Evolutionary conservation across 2,113 vertebrate genomes (phyloP).

Genomic region (Oncorhynchus tshawytscha): DNA sequence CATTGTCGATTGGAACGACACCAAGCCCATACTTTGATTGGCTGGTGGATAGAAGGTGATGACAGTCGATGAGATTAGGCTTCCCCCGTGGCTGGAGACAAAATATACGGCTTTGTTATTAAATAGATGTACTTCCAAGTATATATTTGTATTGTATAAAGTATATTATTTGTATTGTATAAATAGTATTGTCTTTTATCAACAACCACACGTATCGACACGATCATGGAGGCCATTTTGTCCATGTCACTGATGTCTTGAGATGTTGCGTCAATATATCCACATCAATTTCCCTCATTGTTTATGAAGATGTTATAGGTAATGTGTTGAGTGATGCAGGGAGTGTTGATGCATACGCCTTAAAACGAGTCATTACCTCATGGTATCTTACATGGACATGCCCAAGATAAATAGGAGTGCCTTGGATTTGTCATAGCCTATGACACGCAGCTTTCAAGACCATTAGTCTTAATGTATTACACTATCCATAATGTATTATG

Average conservation of each 20-base stretch:
- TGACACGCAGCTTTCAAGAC: neutral
- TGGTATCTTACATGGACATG: neutral
- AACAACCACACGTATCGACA: too few relatives aligned
- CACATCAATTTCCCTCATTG: too few relatives aligned
- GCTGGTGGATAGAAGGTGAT: neutral
- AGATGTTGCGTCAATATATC: too few relatives aligned
- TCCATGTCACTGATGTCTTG: too few relatives aligned
- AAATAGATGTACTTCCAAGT: too few relatives aligned
- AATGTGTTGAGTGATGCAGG: too few relatives aligned
- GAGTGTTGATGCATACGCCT: too few relatives aligned
- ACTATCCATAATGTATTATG: neutral
- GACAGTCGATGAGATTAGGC: neutral
- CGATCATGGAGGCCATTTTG: too few relatives aligned
- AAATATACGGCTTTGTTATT: neutral
- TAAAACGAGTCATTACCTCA: neutral
- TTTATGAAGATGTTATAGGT: too few relatives aligned
- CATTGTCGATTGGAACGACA: constrained; percentile 86
- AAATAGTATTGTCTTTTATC: too few relatives aligned
- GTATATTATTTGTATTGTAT: too few relatives aligned
- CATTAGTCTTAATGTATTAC: neutral
- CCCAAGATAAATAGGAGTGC: neutral
- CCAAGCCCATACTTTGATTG: constrained; percentile 89
- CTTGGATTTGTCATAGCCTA: neutral
- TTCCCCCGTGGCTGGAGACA: neutral
- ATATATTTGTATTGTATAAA: too few relatives aligned